phyloP scores from a whole-genome alignment of 2,888 invertebrate species.

The Boloria euphrosyne region DNA sequence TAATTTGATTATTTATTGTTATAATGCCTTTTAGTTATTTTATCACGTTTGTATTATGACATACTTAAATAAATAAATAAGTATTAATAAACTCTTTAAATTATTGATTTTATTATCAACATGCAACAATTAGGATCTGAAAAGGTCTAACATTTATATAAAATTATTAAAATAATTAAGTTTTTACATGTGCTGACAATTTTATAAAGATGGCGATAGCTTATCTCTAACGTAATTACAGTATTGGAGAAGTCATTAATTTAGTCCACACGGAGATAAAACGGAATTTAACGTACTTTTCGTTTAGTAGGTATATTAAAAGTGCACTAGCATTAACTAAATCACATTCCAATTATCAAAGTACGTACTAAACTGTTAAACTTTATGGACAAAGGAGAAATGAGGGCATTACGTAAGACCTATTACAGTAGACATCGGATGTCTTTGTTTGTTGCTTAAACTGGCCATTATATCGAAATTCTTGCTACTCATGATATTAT shows the following conservation, averaged over 20 bases:
- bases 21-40: no score
- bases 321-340: conserved; percentile 27
- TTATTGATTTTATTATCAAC: not conserved
- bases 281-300: conserved; percentile 21
- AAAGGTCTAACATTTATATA: conserved; percentile 3
- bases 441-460: conserved; percentile 36
- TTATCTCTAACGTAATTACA: conserved; percentile 19
- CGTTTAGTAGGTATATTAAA: conserved; percentile 30
- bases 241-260: conserved; percentile 20
- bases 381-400: conserved; percentile 32
- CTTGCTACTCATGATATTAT: conserved; percentile 15
- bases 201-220: conserved; percentile 23
- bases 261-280: conserved; percentile 18
- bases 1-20: no score
- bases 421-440: conserved; percentile 34
- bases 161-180: conserved; percentile 5
- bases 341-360: conserved; percentile 36
- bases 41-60: no score
- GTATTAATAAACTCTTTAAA: not conserved
- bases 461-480: conserved; percentile 26
- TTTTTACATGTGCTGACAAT: conserved; percentile 15
- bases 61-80: no score
- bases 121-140: conserved; percentile 1
- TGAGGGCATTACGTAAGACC: conserved; percentile 34
- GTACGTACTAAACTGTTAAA: conserved; percentile 36